A percentile compares a stretch with the other conserved stretches of the same genome.
Conservation (phyloP, 2,888 invertebrate species). For the Oxyteleia sp. region DNA sequence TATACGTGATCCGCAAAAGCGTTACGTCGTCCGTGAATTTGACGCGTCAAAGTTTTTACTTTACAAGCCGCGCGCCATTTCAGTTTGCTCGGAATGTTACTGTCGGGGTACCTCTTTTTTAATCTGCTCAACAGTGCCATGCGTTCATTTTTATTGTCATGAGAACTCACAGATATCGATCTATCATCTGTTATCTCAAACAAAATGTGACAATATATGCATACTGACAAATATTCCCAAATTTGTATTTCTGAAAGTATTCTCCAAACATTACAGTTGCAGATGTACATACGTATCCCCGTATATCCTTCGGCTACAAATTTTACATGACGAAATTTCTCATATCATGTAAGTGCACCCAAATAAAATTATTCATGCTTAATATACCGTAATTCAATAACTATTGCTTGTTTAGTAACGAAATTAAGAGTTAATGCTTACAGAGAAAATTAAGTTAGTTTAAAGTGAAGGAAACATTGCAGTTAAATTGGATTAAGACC, state of each 20-base stretch:
- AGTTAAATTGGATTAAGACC: constrained; percentile 59
- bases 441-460: constrained; percentile 57
- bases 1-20: constrained; percentile 65
- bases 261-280: constrained; percentile 1
- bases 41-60: constrained; percentile 63
- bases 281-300: background rate
- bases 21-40: constrained; percentile 69
- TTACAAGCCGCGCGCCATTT: constrained; percentile 63
- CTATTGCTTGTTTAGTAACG: constrained; percentile 52
- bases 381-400: constrained; percentile 55
- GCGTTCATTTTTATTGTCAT: constrained; percentile 63
- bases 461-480: constrained; percentile 49
- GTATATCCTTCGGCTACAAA: constrained; percentile 4
- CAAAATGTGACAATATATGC: constrained; percentile 50
- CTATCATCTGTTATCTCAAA: constrained; percentile 57
- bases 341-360: constrained; percentile 1
- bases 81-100: constrained; percentile 56
- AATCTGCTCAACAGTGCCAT: constrained; percentile 56
- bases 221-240: constrained; percentile 26
- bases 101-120: constrained; percentile 54
- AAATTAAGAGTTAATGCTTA: constrained; percentile 62
- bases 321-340: constrained; percentile 7
- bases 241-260: constrained; percentile 10
- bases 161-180: constrained; percentile 61
- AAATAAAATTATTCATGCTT: constrained; percentile 43